Base-by-base conservation (phyloP, 1,140 invertebrate species). In the Gryon sp. region DNA sequence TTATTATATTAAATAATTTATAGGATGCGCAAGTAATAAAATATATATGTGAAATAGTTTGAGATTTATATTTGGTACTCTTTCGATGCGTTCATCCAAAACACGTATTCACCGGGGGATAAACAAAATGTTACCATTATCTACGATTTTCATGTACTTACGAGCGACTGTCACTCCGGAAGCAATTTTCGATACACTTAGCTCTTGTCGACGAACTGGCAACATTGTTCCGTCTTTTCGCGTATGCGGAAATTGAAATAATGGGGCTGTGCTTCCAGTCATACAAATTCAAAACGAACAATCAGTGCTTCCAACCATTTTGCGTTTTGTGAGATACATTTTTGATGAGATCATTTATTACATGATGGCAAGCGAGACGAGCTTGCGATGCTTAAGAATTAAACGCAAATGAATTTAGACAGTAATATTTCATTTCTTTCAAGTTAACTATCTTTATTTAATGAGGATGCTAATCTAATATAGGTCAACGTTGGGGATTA, bases 151-250 rank as follows among this genome's bases (percentile, higher is more conserved):
- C 50, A 36, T 12, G 19, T 32, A 53, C 22, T 53, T 53, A 24
- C 50, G 12, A 53, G 50, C 12, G 19, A 4, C 20, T 53, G 32
- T 53, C 50, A 24, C 50, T 53, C 32, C 50, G 19, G 34, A 53
- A 53, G 12, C 50, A 53, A 53, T 53, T 53, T 24, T 53, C 50
- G 32, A 53, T 53, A 24, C 50, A 26, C 50, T 38, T 38, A 15
- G 9, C 34, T n/a, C 32, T 16, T 38, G 18, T 34, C 19, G 15
- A 22, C 20, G 32, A 53, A 34, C 12, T 48, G 32, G 40, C 18
- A 24, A 36, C 15, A 53, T 38, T 53, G 28, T 53, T 38, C 26
- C 19, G 50, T 40, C 50, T 53, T 53, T 53, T 24, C 30, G 50
- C 15, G 15, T 38, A 40, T 34, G 2, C 50, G 50, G 50, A 53